Conservation (phyloP, 2,113 vertebrate genomes). For the Dolichallabes microphthalmus region DNA sequence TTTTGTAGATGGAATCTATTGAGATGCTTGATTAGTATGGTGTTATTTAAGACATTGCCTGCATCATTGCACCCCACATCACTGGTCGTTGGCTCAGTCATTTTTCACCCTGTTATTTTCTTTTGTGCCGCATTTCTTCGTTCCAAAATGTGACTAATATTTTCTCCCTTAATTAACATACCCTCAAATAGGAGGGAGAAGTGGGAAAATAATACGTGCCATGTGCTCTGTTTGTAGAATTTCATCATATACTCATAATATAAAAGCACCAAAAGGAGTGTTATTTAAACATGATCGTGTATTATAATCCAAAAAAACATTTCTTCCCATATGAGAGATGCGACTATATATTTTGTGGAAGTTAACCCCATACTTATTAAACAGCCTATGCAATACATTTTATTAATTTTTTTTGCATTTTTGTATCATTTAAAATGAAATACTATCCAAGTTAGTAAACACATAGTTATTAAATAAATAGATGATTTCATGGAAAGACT, state of each 20-base stretch:
- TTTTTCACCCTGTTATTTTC: constrained; percentile 60
- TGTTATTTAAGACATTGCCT: constrained; percentile 30
- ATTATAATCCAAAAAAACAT: constrained; percentile 28
- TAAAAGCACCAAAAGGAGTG: constrained; percentile 2
- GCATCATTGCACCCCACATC: constrained; percentile 34
- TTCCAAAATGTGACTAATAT: constrained; percentile 68
- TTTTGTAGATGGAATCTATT: constrained; percentile 29
- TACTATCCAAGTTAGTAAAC: neutral
- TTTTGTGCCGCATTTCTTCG: constrained; percentile 47
- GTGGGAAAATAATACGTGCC: constrained; percentile 45
- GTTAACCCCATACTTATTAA: neutral
- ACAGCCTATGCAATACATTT: neutral
- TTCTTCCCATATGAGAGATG: constrained; percentile 17
- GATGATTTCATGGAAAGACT: neutral
- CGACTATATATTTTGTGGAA: neutral
- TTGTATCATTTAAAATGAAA: neutral
- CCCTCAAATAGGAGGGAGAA: constrained; percentile 33
- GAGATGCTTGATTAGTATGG: constrained; percentile 29
- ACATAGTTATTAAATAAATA: neutral
- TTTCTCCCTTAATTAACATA: constrained; percentile 64
- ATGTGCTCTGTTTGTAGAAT: constrained; percentile 47
- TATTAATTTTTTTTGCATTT: neutral
- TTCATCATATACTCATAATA: constrained; percentile 26
- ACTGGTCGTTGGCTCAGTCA: constrained; percentile 37
- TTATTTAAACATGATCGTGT: constrained; percentile 27